Evolutionary conservation across 1,140 invertebrate genomes (phyloP).

Genomic region (Stegodyphus mimosarum): DNA sequence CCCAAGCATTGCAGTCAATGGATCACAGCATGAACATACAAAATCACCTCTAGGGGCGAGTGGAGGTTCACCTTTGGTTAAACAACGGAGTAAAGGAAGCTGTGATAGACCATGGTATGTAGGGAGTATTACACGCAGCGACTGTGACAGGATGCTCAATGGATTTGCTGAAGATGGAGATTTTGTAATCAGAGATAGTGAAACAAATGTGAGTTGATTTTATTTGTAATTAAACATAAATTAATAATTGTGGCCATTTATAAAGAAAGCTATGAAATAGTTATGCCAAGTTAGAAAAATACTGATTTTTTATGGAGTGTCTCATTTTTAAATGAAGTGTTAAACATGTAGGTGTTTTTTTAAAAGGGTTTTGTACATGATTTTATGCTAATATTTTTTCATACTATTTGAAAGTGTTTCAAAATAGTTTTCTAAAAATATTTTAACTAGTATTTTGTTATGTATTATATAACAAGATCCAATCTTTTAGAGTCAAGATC

Average conservation of each 20-base stretch:
- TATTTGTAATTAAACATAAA: too few relatives aligned
- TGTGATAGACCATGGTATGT: slow-evolving; percentile 86
- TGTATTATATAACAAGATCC: too few relatives aligned
- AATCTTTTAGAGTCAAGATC: too few relatives aligned
- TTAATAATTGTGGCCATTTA: too few relatives aligned
- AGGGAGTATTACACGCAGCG: slow-evolving; percentile 91
- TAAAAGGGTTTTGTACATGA: too few relatives aligned
- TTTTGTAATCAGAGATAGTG: slow-evolving; percentile 97
- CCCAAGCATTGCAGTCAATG: slow-evolving; percentile 41
- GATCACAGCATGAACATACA: slow-evolving; percentile 44
- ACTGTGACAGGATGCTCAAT: slow-evolving; percentile 94
- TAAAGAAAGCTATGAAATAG: too few relatives aligned
- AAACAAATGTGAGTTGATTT: slow-evolving; percentile 90
- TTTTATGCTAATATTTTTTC: too few relatives aligned
- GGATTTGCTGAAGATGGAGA: slow-evolving; percentile 96
- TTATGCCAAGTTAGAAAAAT: too few relatives aligned
- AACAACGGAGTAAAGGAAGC: slow-evolving; percentile 46
- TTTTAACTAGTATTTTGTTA: too few relatives aligned
- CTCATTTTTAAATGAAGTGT: background rate
- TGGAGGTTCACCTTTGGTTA: slow-evolving; percentile 44
- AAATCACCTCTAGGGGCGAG: slow-evolving; percentile 37
- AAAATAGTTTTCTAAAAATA: too few relatives aligned
- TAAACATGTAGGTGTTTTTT: background rate
- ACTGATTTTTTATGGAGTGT: too few relatives aligned
- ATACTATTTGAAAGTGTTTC: too few relatives aligned